Evolutionary conservation across 2,888 invertebrate species (phyloP).

Genomic region (Rhagophthalmus giganteus): DNA sequence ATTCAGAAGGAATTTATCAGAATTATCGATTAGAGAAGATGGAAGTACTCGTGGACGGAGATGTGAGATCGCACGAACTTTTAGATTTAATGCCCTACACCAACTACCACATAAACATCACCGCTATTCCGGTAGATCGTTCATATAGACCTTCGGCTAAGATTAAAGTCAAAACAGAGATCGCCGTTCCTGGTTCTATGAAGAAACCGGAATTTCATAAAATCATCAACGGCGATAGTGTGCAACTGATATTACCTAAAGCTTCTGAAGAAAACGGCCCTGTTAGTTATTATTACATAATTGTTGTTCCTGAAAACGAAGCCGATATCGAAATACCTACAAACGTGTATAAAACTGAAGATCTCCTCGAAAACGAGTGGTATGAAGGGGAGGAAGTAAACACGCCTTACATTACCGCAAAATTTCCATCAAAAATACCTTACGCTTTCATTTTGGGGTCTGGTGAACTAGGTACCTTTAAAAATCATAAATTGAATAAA

Average conservation of each 20-base stretch:
- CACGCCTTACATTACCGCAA: conserved; percentile 92
- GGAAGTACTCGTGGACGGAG: conserved; percentile 72
- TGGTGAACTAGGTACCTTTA: conserved; percentile 84
- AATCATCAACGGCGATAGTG: conserved; percentile 81
- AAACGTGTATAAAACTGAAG: conserved; percentile 85
- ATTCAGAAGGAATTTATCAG: conserved; percentile 90
- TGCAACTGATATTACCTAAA: conserved; percentile 87
- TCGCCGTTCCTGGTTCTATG: conserved; percentile 96
- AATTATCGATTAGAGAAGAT: conserved; percentile 76
- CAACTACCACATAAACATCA: conserved; percentile 91
- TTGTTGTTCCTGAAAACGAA: conserved; percentile 92
- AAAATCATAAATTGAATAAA: conserved; percentile 81
- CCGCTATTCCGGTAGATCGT: conserved; percentile 82
- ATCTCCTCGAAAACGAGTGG: conserved; percentile 72
- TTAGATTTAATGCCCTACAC: conserved; percentile 90
- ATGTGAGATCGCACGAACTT: conserved; percentile 74
- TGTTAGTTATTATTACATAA: conserved; percentile 93
- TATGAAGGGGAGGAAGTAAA: conserved; percentile 72
- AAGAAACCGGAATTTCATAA: conserved; percentile 92
- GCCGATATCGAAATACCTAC: conserved; percentile 76
- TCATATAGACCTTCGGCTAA: conserved; percentile 85
- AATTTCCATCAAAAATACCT: conserved; percentile 88
- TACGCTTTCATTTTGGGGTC: conserved; percentile 93
- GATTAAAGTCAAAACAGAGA: conserved; percentile 91
- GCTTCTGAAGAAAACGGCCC: conserved; percentile 98